Base-by-base conservation (phyloP, 1,140 invertebrate genomes). In the Diploscapter pachys region DNA sequence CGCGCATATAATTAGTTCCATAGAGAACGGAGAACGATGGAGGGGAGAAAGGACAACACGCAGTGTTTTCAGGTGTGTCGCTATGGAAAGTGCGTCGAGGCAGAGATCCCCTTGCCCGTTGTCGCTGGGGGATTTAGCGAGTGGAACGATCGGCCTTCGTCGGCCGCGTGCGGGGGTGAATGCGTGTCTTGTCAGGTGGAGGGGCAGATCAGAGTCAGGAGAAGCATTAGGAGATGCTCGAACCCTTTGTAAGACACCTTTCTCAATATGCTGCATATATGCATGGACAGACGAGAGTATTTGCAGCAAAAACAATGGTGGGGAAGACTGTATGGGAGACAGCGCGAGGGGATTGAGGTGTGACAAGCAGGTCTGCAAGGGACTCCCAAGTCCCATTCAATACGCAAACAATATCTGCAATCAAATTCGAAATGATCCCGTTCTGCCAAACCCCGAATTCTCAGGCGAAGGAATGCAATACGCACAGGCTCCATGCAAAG, bases 401-500 rank as follows among this genome's bases (percentile, higher is more conserved):
- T 79, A 74, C 53, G 77, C 78, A 6, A 55, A 76, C n/a, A 49
- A 53, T 2, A 62, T 66, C 3, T 79, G 78, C 57, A 56, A 48
- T 11, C 50, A 65, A 51, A 51, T 72, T 31, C 71, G 76, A 9
- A 65, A 78, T 57, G 76, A 79, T 49, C 73, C 65, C 3, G 64
- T 54, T n/a, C 73, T 67, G 52, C 78, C 78, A 0, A 75, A 78
- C 13, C 68, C 73, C 0, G 73, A 78, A 3, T 59, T 79, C 3
- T 64, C 77, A 2, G 78, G 78, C 53, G 68, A 75, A 57, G 78
- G 78, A 53, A 67, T 79, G 49, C 78, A 79, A 52, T 79, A 72
- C 13, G 77, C 78, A 50, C 78, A 79, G 57, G 78, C 72, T 3
- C 63, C 71, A 55, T 79, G 78, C 59, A 79, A 79, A 59, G 61